Evolutionary conservation across 1,140 invertebrate genomes (phyloP), one percentile per base, ranked within the genome.

Genomic region (Drosophila kepulauana): DNA sequence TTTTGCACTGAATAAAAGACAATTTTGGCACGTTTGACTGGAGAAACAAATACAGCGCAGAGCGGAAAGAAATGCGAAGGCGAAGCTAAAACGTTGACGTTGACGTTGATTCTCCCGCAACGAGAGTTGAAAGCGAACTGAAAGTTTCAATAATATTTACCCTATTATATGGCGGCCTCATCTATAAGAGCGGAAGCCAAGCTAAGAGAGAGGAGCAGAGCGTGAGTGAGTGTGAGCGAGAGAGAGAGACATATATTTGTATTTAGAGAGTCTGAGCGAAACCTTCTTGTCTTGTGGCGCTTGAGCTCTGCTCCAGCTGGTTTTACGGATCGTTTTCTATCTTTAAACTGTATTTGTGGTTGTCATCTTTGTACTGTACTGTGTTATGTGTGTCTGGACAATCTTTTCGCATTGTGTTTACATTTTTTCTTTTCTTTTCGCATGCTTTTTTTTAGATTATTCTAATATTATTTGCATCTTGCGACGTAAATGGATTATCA

Each of bases 101-200:
- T 43, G 56, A 45, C 45, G 33, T 54, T n/a, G 52, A 15, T 54
- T 13, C 10, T 52, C 35, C 65, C 74, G 68, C 84, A 64, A 69
- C 80, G 64, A 88, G 64, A 65, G 85, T 72, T 67, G 77, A 88
- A 88, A 75, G 77, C 85, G 56, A 81, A 91, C 88, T 91, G 80
- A 91, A 81, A 79, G 72, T 81, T 81, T 91, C 20, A 74, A 84
- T 81, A 82, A 68, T 79, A 88, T 91, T 91, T 87, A 87, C 75
- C 72, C 64, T 79, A 71, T 72, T 91, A 91, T 91, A 91, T 72
- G 68, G 66, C 63, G 58, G 38, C 20, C 67, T 75, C 64, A 35
- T 59, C 45, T 25, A 13, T 25, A 64, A 25, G 62, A 54, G 11
- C 46, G 49, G 25, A 38, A 68, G 33, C 25, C 11, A 28, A 46